Evolutionary conservation across 2,888 invertebrate genomes (phyloP), one percentile per base, ranked within the genome.

Genomic region (Athetis lepigone): DNA sequence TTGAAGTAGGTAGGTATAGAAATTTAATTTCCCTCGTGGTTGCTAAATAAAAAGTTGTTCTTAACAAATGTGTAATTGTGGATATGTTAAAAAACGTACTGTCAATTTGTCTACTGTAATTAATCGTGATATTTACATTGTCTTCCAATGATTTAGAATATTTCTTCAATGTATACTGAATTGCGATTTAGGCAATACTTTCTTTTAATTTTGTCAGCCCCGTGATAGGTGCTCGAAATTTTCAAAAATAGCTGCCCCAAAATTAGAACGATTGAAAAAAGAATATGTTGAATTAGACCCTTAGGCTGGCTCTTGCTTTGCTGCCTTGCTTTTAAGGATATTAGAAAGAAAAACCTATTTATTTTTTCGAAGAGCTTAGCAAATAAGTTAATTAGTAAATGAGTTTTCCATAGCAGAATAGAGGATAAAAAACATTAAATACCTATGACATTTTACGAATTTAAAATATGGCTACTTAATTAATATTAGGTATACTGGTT

Each of bases 141-240:
- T 76, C 77, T 77, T 77, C 79, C 79, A 72, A 51, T 58, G 36
- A 39, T 25, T 61, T 40, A 29, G 60, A 58, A 57, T 60, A 56
- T 60, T 63, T 54, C 42, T 56, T 60, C 52, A 9, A 47, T 21
- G 11, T 42, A 16, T 21, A 49, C n/a, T 42, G 8, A 25, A 60
- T 43, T 61, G 54, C n/a, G 45, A 11, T 59, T n/a, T 54, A 40
- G 7, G 4, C 4, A 40, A 29, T 36, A 19, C 13, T 25, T 29
- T 37, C 6, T 47, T 39, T 39, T 51, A 5, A 23, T 55, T 52
- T 27, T 50, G 37, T 58, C 36, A 23, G 43, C 33, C 42, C n/a
- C 11, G n/a, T 27, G 37, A 27, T 19, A 45, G 6, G 8, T 2
- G 39, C 45, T 43, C 13, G 37, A 39, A 25, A n/a, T 46, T 36